phyloP scores from a whole-genome alignment of 2,797 vertebrate genomes.

The Alca torda region DNA sequence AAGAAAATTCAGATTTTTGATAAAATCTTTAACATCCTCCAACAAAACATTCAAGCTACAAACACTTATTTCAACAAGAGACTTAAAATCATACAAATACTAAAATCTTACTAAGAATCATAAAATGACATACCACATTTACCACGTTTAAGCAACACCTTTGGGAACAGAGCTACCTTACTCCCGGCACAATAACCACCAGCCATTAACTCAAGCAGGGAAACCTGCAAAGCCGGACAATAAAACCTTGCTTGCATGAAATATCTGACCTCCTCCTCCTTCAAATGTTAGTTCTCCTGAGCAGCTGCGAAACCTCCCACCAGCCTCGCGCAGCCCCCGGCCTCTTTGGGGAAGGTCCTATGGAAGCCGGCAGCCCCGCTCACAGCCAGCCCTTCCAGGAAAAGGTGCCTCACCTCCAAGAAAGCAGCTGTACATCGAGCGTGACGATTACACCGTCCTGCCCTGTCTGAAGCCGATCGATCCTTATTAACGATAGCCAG shows the following conservation, averaged over 20 bases:
- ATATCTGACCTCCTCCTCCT: not conserved
- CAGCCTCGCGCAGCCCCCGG: not conserved
- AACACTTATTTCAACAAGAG: not conserved
- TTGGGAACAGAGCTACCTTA: not conserved
- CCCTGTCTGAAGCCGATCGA: not conserved
- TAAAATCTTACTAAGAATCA: not conserved
- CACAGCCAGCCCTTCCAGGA: not conserved
- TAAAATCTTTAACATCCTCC: not conserved
- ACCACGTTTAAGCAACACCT: not conserved
- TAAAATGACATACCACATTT: not conserved
- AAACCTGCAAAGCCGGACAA: not conserved
- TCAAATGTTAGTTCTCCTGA: rapidly evolving
- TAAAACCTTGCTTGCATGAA: not conserved
- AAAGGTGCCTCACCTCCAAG: not conserved
- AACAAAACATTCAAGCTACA: not conserved
- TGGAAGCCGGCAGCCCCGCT: rapidly evolving
- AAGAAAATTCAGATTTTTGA: not conserved
- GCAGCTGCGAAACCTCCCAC: not conserved
- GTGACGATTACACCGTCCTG: not conserved
- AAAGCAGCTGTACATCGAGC: rapidly evolving
- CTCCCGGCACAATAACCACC: not conserved
- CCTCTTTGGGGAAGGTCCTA: not conserved
- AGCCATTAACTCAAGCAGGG: not conserved
- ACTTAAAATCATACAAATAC: not conserved
- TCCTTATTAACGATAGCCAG: rapidly evolving